phyloP scores from a whole-genome alignment of 1,140 invertebrate species.

The Leucophenga varia region DNA sequence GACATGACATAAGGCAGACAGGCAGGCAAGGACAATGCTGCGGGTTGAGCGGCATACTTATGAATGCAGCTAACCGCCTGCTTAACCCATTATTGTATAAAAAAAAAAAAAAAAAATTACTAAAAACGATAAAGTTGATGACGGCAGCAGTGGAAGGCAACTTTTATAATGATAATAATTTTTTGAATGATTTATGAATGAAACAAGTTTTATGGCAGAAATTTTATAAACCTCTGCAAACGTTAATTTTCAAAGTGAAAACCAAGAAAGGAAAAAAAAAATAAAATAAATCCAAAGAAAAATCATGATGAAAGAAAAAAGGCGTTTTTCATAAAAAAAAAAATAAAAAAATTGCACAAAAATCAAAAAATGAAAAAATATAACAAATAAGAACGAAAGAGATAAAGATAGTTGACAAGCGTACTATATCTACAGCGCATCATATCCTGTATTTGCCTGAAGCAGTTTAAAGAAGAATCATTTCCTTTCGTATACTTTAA shows the following conservation, averaged over 20 bases:
- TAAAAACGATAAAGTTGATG: too few relatives aligned
- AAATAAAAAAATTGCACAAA: conserved; percentile 15
- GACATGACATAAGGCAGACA: conserved; percentile 1
- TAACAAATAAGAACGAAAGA: too few relatives aligned
- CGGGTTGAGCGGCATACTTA: too few relatives aligned
- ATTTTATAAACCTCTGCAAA: conserved; percentile 37
- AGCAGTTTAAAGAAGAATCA: conserved; percentile 12
- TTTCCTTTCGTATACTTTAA: conserved; percentile 52
- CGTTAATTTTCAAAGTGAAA: conserved; percentile 37
- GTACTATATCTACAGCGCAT: conserved; percentile 16
- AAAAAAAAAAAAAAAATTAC: too few relatives aligned
- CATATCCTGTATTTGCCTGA: conserved; percentile 10
- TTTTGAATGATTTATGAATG: conserved; percentile 52
- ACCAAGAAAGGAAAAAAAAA: conserved; percentile 9
- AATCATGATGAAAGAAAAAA: too few relatives aligned
- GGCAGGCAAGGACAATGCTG: too few relatives aligned
- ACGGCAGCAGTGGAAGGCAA: conserved; percentile 45
- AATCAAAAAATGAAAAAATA: too few relatives aligned
- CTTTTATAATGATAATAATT: conserved; percentile 55
- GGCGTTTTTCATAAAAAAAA: conserved; percentile 5
- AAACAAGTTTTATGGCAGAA: conserved; percentile 46
- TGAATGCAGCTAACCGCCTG: too few relatives aligned
- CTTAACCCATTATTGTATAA: too few relatives aligned
- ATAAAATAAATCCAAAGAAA: conserved; percentile 13
- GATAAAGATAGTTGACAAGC: too few relatives aligned